Evolutionary conservation across 30 jellyfish, hydroid and myxozoan genomes (phyloP).

Genomic region (Rhopilema esculentum): DNA sequence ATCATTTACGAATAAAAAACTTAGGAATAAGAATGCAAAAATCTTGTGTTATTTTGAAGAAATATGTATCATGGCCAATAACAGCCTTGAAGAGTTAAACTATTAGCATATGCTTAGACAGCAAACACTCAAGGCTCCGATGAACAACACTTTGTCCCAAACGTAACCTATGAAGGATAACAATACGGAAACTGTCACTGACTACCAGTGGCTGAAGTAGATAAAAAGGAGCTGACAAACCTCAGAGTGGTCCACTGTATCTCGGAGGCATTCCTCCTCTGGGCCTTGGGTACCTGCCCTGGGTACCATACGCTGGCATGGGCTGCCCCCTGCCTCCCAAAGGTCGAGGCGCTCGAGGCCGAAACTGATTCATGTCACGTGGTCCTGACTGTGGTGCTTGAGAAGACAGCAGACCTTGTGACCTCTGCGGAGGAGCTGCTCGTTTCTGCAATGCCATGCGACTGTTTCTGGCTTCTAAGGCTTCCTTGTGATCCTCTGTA

Average conservation of each 20-base stretch:
- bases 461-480: constrained; percentile 5
- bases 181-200: neutral
- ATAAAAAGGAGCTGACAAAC: neutral
- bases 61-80: neutral
- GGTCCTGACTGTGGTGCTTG: neutral
- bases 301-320: constrained; percentile 21
- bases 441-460: neutral
- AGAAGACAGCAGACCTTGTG: neutral
- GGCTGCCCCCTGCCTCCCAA: constrained; percentile 10
- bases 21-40: no score
- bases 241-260: constrained; percentile 1
- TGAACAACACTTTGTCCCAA: no score
- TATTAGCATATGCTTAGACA: no score
- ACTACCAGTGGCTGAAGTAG: neutral
- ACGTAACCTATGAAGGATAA: no score
- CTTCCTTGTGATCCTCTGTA: constrained; percentile 37
- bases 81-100: neutral
- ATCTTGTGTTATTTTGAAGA: no score
- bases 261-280: constrained; percentile 27
- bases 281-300: constrained; percentile 39
- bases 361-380: constrained; percentile 14
- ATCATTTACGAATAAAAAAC: no score
- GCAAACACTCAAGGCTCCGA: no score
- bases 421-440: neutral
- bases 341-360: neutral